Evolutionary conservation across 1,140 invertebrate genomes (phyloP), one percentile per base, ranked within the genome.

Genomic region (Microplitis demolitor): DNA sequence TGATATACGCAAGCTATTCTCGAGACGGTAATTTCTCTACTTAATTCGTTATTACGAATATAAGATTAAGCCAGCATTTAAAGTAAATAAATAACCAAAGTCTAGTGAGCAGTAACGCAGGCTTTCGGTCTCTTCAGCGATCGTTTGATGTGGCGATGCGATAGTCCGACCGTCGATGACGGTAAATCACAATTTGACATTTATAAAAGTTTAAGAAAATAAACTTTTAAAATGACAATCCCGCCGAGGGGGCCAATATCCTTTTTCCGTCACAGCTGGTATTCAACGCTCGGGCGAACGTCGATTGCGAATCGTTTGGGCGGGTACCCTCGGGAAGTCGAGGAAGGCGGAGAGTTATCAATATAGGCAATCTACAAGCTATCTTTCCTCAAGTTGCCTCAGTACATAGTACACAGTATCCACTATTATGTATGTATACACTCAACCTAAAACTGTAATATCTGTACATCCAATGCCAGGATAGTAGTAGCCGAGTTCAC

Each of bases 281-380:
- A 64, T 64, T 61, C 6, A 13, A 61, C 31, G 58, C 58, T 33
- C 58, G 31, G 58, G 58, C 58, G 33, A 61, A 31, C 58, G 58
- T 31, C 58, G 58, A 45, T 64, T 64, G 62, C 62, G 35, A 64
- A 64, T 64, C 62, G 62, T 61, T 61, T 61, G 58, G 58, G 58
- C 58, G 58, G 58, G 13, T 37, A 4, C 62, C 62, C 34, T 35
- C 3, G 34, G 34, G 35, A 39, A 13, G 31, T 45, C 11, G 11
- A 45, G 39, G 39, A 45, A 61, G 58, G 58, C 58, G 31, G 58
- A 61, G 62, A 64, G 62, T 64, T 64, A 64, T 64, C 62, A 64
- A 64, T 64, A 37, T 35, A 64, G 62, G 62, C 62, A 64, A 64
- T 64, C 62, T 39, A 9, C 6, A 1, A 5, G 8, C 9, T 62